phyloP scores from a whole-genome alignment of 2,888 invertebrate species.

The Tridacna crocea region DNA sequence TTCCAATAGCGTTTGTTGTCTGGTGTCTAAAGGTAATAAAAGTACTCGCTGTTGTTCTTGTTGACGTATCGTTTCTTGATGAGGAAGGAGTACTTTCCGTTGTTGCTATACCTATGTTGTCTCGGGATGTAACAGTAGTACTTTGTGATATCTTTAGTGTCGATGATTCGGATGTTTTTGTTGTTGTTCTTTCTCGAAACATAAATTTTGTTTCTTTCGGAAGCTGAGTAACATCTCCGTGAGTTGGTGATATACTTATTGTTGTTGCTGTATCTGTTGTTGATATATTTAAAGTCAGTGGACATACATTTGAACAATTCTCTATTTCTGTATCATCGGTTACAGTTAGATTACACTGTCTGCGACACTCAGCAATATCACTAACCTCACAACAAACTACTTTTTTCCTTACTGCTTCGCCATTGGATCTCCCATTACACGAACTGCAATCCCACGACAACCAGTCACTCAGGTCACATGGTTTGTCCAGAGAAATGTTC shows the following conservation, averaged over 20 bases:
- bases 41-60: too few relatives aligned
- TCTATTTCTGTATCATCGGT: neutral
- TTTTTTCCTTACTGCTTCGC: neutral
- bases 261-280: too few relatives aligned
- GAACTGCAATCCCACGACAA: conserved; percentile 10
- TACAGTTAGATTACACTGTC: neutral
- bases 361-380: neutral
- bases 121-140: neutral
- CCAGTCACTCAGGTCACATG: conserved; percentile 7
- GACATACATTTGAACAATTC: neutral
- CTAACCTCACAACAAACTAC: neutral
- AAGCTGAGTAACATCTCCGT: too few relatives aligned
- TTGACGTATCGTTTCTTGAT: neutral
- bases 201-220: neutral
- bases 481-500: neutral
- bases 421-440: neutral
- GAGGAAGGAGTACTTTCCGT: neutral
- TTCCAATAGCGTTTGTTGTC: neutral
- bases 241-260: too few relatives aligned
- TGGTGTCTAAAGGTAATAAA: too few relatives aligned
- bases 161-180: neutral
- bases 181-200: neutral
- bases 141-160: too few relatives aligned
- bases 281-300: neutral
- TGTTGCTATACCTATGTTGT: neutral